A percentile compares a stretch with the other conserved stretches of the same genome.
These are phyloP conservation scores for Drosophila merina DNA, from an alignment of 2,888 invertebrate genomes.

Conservation along the genomic window DNA sequence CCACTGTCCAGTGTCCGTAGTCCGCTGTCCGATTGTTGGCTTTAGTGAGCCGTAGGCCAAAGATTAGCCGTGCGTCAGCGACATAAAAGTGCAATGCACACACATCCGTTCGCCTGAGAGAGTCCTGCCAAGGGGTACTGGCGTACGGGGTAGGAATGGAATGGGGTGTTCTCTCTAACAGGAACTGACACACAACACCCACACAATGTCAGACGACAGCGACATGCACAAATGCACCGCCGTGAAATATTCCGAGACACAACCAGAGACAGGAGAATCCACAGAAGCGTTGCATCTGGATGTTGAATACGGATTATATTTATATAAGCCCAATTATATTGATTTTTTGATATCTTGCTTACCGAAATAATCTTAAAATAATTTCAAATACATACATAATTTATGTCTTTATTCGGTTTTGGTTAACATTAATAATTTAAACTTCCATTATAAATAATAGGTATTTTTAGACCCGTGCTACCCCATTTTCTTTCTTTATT, in stretches of 20 bases:
- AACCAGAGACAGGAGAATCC: background rate
- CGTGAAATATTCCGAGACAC: conserved; percentile 58
- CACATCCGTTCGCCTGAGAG: conserved; percentile 16
- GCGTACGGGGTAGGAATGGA: background rate
- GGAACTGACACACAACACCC: background rate
- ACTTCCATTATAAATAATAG: background rate
- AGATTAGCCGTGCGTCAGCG: conserved; percentile 67
- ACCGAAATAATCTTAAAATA: background rate
- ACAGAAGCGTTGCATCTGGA: conserved; percentile 4
- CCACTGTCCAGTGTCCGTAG: conserved; percentile 10
- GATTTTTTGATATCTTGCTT: background rate
- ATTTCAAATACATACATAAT: background rate
- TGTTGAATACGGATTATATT: background rate
- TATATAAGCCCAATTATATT: too few species aligned
- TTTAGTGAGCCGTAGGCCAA: conserved; percentile 60
- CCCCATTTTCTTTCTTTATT: background rate
- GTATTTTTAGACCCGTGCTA: background rate
- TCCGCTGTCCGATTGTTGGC: conserved; percentile 53
- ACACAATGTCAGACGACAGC: conserved; percentile 18
- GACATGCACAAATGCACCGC: conserved; percentile 48
- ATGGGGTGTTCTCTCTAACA: conserved; percentile 23
- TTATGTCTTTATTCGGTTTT: too few species aligned
- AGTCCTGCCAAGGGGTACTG: background rate
- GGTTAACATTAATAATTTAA: too few species aligned
- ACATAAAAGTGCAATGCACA: conserved; percentile 65